Conservation (phyloP, 2,113 vertebrate species). For the Oxyruncus cristatus region DNA sequence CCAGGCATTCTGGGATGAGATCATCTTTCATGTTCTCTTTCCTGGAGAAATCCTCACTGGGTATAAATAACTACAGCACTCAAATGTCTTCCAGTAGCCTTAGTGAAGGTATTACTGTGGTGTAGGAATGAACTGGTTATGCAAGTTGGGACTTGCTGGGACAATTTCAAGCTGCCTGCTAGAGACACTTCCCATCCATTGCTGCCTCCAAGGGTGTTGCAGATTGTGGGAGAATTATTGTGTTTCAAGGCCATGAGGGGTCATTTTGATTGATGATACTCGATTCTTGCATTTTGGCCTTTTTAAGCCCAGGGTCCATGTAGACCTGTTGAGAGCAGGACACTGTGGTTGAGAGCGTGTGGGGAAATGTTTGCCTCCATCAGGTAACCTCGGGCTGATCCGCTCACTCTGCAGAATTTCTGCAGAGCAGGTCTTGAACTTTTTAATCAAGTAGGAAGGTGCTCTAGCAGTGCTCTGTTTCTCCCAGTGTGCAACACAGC, state of each 20-base stretch:
- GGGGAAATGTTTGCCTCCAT: not conserved
- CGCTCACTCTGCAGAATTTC: not conserved
- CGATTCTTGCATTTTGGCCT: not conserved
- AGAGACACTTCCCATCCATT: not conserved
- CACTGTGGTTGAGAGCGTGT: not conserved
- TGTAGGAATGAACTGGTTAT: not conserved
- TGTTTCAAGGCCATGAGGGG: not conserved
- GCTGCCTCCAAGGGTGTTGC: accelerated
- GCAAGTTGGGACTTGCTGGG: not conserved
- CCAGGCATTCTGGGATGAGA: not conserved
- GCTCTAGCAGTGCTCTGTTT: not conserved
- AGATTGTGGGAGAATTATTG: not conserved
- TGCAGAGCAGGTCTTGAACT: not conserved
- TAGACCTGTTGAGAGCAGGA: not conserved
- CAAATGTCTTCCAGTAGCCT: not conserved
- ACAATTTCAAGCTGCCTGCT: not conserved
- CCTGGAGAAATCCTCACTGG: constrained; percentile 18
- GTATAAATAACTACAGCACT: constrained; percentile 27
- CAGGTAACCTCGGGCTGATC: not conserved
- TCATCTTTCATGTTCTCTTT: constrained; percentile 15
- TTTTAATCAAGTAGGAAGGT: not conserved
- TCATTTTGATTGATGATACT: not conserved
- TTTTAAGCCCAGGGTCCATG: not conserved
- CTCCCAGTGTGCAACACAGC: not conserved
- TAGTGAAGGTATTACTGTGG: not conserved